These are phyloP conservation scores for Ptychobarbus kaznakovi DNA, from an alignment of 2,797 vertebrate genomes.

Conservation along the genomic window DNA sequence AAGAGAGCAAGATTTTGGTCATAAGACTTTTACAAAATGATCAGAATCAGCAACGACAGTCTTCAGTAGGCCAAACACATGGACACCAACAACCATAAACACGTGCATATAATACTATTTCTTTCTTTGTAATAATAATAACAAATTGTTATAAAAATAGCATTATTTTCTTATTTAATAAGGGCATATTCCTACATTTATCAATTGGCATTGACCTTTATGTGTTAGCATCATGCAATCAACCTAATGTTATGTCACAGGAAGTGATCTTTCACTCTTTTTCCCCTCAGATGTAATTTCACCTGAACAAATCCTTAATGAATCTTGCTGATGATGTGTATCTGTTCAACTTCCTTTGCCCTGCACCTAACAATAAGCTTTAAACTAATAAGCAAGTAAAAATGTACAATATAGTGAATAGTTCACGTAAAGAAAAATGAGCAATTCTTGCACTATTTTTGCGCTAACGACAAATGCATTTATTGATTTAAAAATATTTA, in stretches of 20 bases:
- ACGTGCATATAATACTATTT: background rate
- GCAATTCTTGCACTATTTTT: background rate
- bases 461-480: background rate
- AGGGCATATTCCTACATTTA: background rate
- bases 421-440: background rate
- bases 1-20: background rate
- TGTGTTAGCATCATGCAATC: background rate
- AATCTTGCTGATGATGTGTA: constrained; percentile 7
- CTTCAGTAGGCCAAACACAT: constrained; percentile 11
- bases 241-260: constrained; percentile 7
- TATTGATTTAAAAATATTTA: background rate
- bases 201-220: background rate
- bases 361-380: background rate
- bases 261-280: constrained; percentile 1
- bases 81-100: background rate
- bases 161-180: background rate
- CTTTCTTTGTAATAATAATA: background rate
- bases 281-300: constrained; percentile 41
- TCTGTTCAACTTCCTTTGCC: constrained; percentile 12
- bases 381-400: background rate
- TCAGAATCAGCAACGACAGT: background rate
- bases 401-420: background rate
- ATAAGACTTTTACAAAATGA: background rate
- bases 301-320: constrained; percentile 12
- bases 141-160: background rate